Evolutionary conservation across 2,113 vertebrate genomes (phyloP), one percentile per base, ranked within the genome.

Genomic region (Oncorhynchus keta): DNA sequence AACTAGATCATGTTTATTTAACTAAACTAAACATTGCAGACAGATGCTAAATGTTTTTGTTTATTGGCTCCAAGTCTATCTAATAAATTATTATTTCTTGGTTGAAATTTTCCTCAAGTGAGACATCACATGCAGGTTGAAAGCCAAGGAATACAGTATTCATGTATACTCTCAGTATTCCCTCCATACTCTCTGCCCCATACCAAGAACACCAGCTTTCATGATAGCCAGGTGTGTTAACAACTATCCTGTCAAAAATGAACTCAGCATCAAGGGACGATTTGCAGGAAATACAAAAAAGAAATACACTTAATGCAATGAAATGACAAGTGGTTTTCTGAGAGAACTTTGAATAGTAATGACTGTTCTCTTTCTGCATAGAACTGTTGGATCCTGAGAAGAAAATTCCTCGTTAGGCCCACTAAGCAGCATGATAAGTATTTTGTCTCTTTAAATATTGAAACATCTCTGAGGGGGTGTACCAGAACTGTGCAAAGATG

Each of bases 331-430:
- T 2, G 4, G 20, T 64, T 75, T 51, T 65, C 18, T 16, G 22
- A 26, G 59, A 61, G 65, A 69, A 61, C 39, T 70, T 79, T 75
- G 35, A 79, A 79, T 74, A 22, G 11, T 48, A 79, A 48, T 70
- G 9, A 24, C 9, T 74, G 28, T 57, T 61, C 51, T 68, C 73
- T 22, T 26, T 78, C 62, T 48, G 24, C 4, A 14, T 59, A 14
- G 26, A 30, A 12, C 32, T 55, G 26, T 57, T 64, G 74, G 64
- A 74, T 68, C 26, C 26, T 65, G 32, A 64, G 14, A 70, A 49
- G 28, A 61, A 51, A 35, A 66, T 79, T 11, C 57, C 39, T 13
- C 14, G 2, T 26, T 4, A 49, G 7, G 26, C 20, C 30, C 30
- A 39, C 39, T 11, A 22, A 30, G 66, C 55, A 45, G 30, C 16